Evolutionary conservation across 64 coral and sea anemone genomes (phyloP).

Genomic region (Porites australiensis): DNA sequence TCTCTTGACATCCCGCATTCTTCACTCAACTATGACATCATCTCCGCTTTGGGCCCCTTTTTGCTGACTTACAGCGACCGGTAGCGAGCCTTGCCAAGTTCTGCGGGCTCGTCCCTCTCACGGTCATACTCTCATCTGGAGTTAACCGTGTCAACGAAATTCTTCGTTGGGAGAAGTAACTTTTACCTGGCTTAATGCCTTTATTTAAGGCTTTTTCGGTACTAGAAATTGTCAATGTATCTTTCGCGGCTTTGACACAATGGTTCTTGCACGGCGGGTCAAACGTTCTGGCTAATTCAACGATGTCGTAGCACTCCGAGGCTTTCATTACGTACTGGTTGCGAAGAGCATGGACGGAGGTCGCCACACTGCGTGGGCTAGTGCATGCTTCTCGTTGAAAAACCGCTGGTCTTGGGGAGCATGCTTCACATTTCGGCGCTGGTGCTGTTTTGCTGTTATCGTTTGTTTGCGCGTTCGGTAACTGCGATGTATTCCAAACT

Average conservation of each 20-base stretch:
- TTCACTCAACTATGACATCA: background rate
- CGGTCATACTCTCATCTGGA: conserved; percentile 60
- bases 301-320: conserved; percentile 88
- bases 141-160: conserved; percentile 73
- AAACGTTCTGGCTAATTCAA: conserved; percentile 84
- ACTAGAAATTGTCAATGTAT: background rate
- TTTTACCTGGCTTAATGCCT: conserved; percentile 79
- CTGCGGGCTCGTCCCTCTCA: conserved; percentile 72
- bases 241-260: conserved; percentile 39
- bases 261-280: conserved; percentile 82
- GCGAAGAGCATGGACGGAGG: conserved; percentile 64
- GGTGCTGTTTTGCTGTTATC: conserved; percentile 4
- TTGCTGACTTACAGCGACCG: conserved; percentile 74
- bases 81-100: conserved; percentile 1
- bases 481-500: background rate
- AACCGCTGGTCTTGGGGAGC: conserved; percentile 20
- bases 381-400: background rate
- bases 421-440: conserved; percentile 51
- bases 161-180: conserved; percentile 76
- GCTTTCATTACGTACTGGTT: conserved; percentile 85
- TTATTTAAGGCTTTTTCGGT: conserved; percentile 60
- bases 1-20: background rate
- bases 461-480: background rate
- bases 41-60: conserved; percentile 46
- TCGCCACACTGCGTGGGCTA: conserved; percentile 16